Evolutionary conservation across 2,888 invertebrate species (phyloP).

Genomic region (Apantesis nais): DNA sequence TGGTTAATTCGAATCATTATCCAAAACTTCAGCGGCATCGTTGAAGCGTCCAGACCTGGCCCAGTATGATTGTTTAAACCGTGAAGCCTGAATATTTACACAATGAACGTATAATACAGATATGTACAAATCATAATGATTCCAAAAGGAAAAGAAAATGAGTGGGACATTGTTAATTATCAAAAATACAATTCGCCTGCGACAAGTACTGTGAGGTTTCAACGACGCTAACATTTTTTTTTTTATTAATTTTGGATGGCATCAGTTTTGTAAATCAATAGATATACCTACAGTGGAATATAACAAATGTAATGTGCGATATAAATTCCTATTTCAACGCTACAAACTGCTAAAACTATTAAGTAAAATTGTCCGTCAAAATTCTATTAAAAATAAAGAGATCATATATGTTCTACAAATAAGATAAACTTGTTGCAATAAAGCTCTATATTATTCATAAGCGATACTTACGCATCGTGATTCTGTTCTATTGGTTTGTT

Average conservation of each 20-base stretch:
- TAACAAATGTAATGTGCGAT: slow-evolving; percentile 71
- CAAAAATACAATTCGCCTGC: slow-evolving; percentile 31
- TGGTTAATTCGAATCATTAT: slow-evolving; percentile 70
- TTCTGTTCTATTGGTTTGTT: slow-evolving; percentile 58
- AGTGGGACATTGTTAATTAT: slow-evolving; percentile 42
- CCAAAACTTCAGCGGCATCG: slow-evolving; percentile 61
- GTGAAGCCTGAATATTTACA: slow-evolving; percentile 54
- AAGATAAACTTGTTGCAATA: slow-evolving; percentile 80
- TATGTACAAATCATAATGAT: slow-evolving; percentile 72
- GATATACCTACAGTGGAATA: slow-evolving; percentile 55
- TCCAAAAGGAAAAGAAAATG: slow-evolving; percentile 51
- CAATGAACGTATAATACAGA: slow-evolving; percentile 64
- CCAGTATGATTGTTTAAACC: slow-evolving; percentile 39
- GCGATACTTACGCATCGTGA: slow-evolving; percentile 65
- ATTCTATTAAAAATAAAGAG: slow-evolving; percentile 83
- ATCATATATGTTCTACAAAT: slow-evolving; percentile 81
- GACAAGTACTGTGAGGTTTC: slow-evolving; percentile 57
- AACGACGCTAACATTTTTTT: slow-evolving; percentile 57
- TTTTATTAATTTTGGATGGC: slow-evolving; percentile 65
- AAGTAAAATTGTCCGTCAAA: slow-evolving; percentile 85
- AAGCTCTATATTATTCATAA: slow-evolving; percentile 74
- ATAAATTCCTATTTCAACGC: slow-evolving; percentile 66
- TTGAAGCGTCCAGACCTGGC: slow-evolving; percentile 61
- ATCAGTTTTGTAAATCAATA: slow-evolving; percentile 61
- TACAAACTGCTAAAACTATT: slow-evolving; percentile 79